Percentiles rank a stretch among this genome's conserved stretches.
Conservation (phyloP, 2,888 invertebrate genomes). For the Thymelicus lineola region DNA sequence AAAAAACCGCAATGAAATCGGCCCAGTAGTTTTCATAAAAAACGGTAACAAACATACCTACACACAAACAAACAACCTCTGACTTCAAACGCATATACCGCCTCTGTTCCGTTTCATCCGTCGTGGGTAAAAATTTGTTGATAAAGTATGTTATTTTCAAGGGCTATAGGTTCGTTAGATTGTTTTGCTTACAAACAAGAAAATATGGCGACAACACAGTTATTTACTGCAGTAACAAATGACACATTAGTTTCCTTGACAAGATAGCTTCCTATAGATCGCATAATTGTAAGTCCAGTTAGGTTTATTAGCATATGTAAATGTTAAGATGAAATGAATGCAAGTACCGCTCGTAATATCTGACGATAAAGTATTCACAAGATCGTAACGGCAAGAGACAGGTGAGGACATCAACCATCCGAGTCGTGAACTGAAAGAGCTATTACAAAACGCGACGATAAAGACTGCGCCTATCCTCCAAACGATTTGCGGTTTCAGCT, state of each 20-base stretch:
- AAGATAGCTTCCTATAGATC: slow-evolving; percentile 20
- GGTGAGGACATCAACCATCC: slow-evolving; percentile 65
- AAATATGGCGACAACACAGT: slow-evolving; percentile 5
- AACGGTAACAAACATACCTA: too few relatives aligned
- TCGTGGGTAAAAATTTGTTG: too few relatives aligned
- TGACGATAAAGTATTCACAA: slow-evolving; percentile 52
- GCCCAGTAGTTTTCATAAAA: too few relatives aligned
- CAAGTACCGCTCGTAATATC: slow-evolving; percentile 41
- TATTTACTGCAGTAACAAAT: slow-evolving; percentile 14
- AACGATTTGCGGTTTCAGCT: slow-evolving; percentile 71
- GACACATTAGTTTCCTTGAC: slow-evolving; percentile 24
- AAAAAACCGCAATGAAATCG: too few relatives aligned
- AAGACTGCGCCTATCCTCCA: slow-evolving; percentile 57
- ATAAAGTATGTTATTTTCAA: not conserved
- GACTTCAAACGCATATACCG: too few relatives aligned
- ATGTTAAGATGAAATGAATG: slow-evolving; percentile 36
- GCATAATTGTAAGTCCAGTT: slow-evolving; percentile 28
- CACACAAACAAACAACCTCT: too few relatives aligned
- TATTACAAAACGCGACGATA: slow-evolving; percentile 63
- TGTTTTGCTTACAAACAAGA: not conserved
- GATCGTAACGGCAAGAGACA: slow-evolving; percentile 67
- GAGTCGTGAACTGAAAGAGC: slow-evolving; percentile 57
- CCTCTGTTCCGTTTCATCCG: too few relatives aligned
- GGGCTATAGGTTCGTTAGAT: not conserved
- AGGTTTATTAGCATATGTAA: slow-evolving; percentile 32